These are phyloP conservation scores for Aspidiotus rigidus DNA, from an alignment of 2,888 invertebrate genomes.

Conservation along the genomic window DNA sequence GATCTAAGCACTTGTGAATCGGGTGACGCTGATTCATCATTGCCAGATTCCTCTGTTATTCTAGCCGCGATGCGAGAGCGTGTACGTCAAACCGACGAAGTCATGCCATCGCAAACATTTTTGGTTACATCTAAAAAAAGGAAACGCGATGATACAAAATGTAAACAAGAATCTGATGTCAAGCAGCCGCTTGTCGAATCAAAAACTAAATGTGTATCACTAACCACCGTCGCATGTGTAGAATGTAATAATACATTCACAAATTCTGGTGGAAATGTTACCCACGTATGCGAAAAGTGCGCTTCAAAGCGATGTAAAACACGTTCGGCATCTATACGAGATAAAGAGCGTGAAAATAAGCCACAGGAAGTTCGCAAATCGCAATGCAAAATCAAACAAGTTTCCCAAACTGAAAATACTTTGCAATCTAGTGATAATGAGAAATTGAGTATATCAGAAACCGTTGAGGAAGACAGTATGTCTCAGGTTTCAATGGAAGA, in stretches of 20 bases:
- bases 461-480: too few relatives aligned
- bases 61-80: slow-evolving; percentile 20
- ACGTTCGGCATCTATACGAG: not conserved
- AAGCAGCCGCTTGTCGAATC: not conserved
- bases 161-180: slow-evolving; percentile 9
- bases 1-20: not conserved
- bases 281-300: slow-evolving; percentile 8
- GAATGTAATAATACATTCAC: not conserved
- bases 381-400: too few relatives aligned
- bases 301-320: not conserved
- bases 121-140: slow-evolving; percentile 9
- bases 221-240: not conserved
- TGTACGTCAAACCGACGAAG: slow-evolving; percentile 20
- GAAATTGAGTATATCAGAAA: too few relatives aligned
- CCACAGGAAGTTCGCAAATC: too few relatives aligned
- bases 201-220: not conserved
- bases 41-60: slow-evolving; percentile 24
- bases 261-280: not conserved
- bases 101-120: slow-evolving; percentile 7
- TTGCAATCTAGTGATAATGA: too few relatives aligned
- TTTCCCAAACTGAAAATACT: too few relatives aligned
- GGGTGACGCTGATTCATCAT: not conserved
- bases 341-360: too few relatives aligned
- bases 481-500: too few relatives aligned
- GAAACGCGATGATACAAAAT: slow-evolving; percentile 19